Conservation (phyloP, 2,113 vertebrate genomes). For the Hirundichthys speculiger region DNA sequence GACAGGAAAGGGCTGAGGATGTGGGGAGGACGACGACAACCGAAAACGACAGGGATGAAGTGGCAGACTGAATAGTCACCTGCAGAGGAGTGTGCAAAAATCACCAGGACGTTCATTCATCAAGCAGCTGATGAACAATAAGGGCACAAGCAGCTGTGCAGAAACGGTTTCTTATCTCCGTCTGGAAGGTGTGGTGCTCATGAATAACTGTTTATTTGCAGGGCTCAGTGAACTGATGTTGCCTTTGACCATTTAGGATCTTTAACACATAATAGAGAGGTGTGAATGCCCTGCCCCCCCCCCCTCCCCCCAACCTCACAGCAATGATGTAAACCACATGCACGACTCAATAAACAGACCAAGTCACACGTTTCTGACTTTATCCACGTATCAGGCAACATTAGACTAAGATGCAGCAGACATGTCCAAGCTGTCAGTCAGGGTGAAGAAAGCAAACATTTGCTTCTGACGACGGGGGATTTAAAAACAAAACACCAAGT, state of each 20-base stretch:
- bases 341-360: not conserved
- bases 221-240: not conserved
- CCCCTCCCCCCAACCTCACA: not conserved
- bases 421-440: constrained; percentile 12
- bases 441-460: not conserved
- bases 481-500: too few relatives aligned
- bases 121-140: not conserved
- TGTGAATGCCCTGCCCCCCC: constrained; percentile 28
- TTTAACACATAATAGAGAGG: constrained; percentile 53
- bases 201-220: constrained; percentile 51
- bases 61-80: constrained; percentile 35
- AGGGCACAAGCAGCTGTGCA: not conserved
- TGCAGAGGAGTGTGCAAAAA: constrained; percentile 43
- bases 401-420: too few relatives aligned
- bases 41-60: constrained; percentile 24
- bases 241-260: constrained; percentile 24
- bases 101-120: constrained; percentile 37
- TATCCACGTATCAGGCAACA: too few relatives aligned
- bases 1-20: constrained; percentile 19
- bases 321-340: too few relatives aligned
- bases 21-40: constrained; percentile 14
- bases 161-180: constrained; percentile 36
- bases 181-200: constrained; percentile 27
- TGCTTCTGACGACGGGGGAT: too few relatives aligned
- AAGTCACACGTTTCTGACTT: too few relatives aligned